Percentiles rank a stretch among this genome's conserved stretches.
Conservation (phyloP, 1,140 invertebrate species). For the Ceratina japonica region DNA sequence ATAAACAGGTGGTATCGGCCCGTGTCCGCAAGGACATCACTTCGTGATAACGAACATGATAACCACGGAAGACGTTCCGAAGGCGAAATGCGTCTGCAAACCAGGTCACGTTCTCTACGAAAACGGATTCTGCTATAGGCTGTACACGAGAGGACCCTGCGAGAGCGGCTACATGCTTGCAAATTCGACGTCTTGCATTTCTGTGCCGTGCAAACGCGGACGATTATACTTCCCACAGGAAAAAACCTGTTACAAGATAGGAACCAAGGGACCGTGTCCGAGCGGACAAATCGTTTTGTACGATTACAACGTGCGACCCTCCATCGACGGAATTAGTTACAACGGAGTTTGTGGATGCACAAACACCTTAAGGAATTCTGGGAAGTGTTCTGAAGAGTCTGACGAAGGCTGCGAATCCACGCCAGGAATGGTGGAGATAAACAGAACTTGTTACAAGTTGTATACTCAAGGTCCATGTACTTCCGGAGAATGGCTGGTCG, state of each 20-base stretch:
- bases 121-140: constrained; percentile 86
- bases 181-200: constrained; percentile 81
- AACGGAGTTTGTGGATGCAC: constrained; percentile 88
- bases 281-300: constrained; percentile 86
- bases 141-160: constrained; percentile 89
- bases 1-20: constrained; percentile 82
- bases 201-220: constrained; percentile 85
- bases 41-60: constrained; percentile 79
- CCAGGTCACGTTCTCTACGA: constrained; percentile 84
- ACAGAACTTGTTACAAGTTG: constrained; percentile 84
- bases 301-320: constrained; percentile 87
- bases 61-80: constrained; percentile 56
- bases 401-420: constrained; percentile 79
- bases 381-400: constrained; percentile 67
- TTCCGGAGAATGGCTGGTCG: constrained; percentile 86
- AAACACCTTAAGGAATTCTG: constrained; percentile 68
- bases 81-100: constrained; percentile 85
- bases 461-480: constrained; percentile 88
- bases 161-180: constrained; percentile 83
- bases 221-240: constrained; percentile 87
- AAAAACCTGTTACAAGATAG: constrained; percentile 87
- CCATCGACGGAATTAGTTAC: constrained; percentile 89
- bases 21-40: constrained; percentile 85
- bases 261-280: constrained; percentile 85
- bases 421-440: constrained; percentile 82